Evolutionary conservation across 2,797 vertebrate species (phyloP).

Genomic region (Harpagifer antarcticus): DNA sequence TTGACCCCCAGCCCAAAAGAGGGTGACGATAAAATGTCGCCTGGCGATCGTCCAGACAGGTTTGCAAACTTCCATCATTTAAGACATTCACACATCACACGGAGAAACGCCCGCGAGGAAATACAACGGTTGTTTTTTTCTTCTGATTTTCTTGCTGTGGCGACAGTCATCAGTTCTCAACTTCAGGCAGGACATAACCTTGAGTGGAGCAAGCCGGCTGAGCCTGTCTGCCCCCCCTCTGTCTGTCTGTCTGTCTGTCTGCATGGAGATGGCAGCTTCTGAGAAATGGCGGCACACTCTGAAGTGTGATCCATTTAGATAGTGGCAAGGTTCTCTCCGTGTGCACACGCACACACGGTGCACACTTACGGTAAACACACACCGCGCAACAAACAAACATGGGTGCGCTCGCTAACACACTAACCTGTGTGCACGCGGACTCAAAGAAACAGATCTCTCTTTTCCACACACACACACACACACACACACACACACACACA

Average conservation of each 20-base stretch:
- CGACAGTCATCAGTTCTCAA: constrained; percentile 74
- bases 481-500: not conserved
- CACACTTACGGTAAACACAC: constrained; percentile 43
- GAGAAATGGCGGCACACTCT: constrained; percentile 82
- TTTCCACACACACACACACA: constrained; percentile 13
- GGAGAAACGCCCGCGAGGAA: constrained; percentile 46
- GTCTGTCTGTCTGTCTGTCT: constrained; percentile 40
- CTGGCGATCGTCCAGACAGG: constrained; percentile 47
- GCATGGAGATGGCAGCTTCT: constrained; percentile 71
- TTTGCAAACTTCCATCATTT: constrained; percentile 69
- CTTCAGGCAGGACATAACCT: constrained; percentile 78
- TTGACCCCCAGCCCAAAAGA: constrained; percentile 51
- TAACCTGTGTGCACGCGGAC: constrained; percentile 25
- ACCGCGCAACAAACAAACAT: constrained; percentile 45
- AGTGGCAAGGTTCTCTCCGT: constrained; percentile 63
- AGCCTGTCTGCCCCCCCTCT: constrained; percentile 16
- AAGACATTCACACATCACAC: constrained; percentile 52
- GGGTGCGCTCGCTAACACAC: constrained; percentile 36
- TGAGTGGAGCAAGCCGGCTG: constrained; percentile 64
- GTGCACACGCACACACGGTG: not conserved
- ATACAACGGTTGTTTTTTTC: constrained; percentile 58
- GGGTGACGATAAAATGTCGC: constrained; percentile 54
- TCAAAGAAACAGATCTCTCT: constrained; percentile 57
- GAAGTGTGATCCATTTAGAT: constrained; percentile 89
- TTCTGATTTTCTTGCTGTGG: constrained; percentile 50